A percentile compares a stretch with the other conserved stretches of the same genome.
Conservation (phyloP, 1,140 invertebrate genomes). For the Caenorhabditis latens region DNA sequence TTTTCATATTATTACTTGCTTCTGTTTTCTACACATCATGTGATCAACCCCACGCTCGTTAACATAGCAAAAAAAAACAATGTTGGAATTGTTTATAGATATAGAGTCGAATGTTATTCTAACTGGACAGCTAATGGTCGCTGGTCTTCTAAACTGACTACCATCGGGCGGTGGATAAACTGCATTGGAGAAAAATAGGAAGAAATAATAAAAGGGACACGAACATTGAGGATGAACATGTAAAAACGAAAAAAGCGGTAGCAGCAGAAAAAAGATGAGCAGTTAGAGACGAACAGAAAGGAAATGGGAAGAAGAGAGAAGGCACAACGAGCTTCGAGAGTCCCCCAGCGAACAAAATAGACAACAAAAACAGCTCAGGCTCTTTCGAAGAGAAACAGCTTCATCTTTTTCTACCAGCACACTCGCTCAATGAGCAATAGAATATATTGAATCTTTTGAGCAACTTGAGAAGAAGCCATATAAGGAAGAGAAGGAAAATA, state of each 20-base stretch:
- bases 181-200: background rate
- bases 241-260: background rate
- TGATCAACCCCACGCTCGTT: background rate
- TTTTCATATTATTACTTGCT: constrained; percentile 13
- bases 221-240: constrained; percentile 1
- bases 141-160: background rate
- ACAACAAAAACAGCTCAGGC: constrained; percentile 42
- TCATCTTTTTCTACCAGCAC: background rate
- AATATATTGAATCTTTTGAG: constrained; percentile 52
- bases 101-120: background rate
- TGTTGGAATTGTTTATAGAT: constrained; percentile 29
- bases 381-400: constrained; percentile 21
- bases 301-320: background rate
- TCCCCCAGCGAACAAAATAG: background rate
- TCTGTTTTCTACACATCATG: constrained; percentile 14
- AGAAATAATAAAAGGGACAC: background rate
- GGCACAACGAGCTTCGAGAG: background rate
- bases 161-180: background rate
- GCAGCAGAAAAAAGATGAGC: background rate
- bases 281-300: background rate
- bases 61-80: constrained; percentile 3
- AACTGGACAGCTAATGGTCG: constrained; percentile 10
- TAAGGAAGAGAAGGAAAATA: background rate
- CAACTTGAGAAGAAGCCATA: constrained; percentile 19
- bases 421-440: constrained; percentile 43